Base-by-base conservation (phyloP, 2,888 invertebrate genomes). In the Ophion obscuratus region DNA sequence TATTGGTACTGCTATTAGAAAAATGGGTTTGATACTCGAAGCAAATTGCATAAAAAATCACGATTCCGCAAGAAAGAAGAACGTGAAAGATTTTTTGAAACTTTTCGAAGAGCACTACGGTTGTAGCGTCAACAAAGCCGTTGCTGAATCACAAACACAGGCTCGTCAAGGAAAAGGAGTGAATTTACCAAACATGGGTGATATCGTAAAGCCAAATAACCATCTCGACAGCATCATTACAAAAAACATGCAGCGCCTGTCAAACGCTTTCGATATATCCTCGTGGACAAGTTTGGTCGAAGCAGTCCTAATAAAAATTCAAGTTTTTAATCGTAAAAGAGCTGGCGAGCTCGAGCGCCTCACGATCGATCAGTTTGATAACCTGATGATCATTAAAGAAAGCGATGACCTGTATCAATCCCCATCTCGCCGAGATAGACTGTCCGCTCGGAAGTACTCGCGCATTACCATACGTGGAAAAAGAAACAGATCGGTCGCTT, bases 41-140 rank as follows among this genome's bases (percentile, higher is more conserved):
- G 27, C 64, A 1, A 61, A 84, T 9, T 79, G 78, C 14, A 73
- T 81, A 17, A 77, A 79, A 44, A 36, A 75, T 9, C 20, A 66
- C 31, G 71, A 83, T 9, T 31, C 57, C 14, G 9, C 1, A 20
- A 62, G 20, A 14, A 62, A 73, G 59, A 64, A 83, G 62, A 53
- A 83, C 14, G 68, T 79, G 0, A 80, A 89, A 73, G 71, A 88
- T n/a, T 90, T 88, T 73, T n/a, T 86, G 17, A 86, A 86, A 71
- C 47, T 89, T 5, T 74, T 88, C 24, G 53, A 67, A 27, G 79
- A 82, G 57, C 81, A 89, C 66, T 84, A 84, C 61, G 75, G 82
- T 0, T 67, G 77, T 27, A 67, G 53, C 20, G 70, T 89, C 3
- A 88, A 90, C 47, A 86, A 86, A 67, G 77, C 78, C n/a, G 88